phyloP scores from a whole-genome alignment of 2,113 vertebrate genomes.

The Urocynchramus pylzowi region DNA sequence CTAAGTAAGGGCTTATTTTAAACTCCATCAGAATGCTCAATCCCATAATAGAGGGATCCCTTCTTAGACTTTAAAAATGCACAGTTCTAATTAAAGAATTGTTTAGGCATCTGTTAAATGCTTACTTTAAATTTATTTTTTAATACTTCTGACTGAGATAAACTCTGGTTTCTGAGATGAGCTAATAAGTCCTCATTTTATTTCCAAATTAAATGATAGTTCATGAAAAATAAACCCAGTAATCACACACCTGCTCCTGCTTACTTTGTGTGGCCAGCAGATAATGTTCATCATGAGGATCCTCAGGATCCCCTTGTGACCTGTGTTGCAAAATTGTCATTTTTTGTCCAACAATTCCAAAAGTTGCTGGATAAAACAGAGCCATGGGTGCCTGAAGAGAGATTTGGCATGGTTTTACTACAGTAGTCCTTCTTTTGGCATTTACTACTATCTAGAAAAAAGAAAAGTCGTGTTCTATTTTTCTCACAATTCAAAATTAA shows the following conservation, averaged over 20 bases:
- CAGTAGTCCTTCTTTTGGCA: not conserved
- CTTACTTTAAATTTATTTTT: not conserved
- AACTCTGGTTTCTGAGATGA: not conserved
- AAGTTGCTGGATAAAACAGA: slow-evolving; percentile 93
- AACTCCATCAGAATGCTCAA: not conserved
- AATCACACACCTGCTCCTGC: slow-evolving; percentile 87
- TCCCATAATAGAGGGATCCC: not conserved
- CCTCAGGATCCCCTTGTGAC: slow-evolving; percentile 91
- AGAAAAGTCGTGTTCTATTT: not conserved
- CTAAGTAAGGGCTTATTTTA: not conserved
- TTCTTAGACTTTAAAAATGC: not conserved
- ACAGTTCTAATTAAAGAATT: not conserved
- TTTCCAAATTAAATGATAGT: not conserved
- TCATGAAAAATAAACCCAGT: not conserved
- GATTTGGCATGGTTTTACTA: not conserved
- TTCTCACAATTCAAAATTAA: not conserved
- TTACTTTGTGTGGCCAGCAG: slow-evolving; percentile 95
- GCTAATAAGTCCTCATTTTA: not conserved
- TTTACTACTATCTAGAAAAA: not conserved
- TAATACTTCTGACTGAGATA: not conserved
- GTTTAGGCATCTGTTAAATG: not conserved
- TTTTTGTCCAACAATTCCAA: slow-evolving; percentile 97
- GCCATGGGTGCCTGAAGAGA: slow-evolving; percentile 90
- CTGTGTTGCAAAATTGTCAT: slow-evolving; percentile 92
- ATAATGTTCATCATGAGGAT: slow-evolving; percentile 96